These are phyloP conservation scores for Chlorocebus sabaeus DNA, from an alignment of 2,113 vertebrate species.

Conservation along the genomic window DNA sequence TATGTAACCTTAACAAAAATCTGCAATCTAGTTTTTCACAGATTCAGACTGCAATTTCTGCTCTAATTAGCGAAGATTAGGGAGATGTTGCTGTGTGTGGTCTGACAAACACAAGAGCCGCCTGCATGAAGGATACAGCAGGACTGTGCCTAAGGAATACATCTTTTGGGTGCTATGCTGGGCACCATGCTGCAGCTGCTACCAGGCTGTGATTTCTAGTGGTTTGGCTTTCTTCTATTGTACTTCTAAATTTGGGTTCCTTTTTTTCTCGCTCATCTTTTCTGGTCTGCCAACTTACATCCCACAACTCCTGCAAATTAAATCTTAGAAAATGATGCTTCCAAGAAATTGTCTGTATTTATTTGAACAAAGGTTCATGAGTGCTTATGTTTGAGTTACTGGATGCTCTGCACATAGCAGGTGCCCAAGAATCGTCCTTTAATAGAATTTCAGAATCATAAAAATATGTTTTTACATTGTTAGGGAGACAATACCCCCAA, in stretches of 20 bases:
- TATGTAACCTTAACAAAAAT: not conserved
- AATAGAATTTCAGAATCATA: not conserved
- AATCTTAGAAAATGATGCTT: constrained; percentile 39
- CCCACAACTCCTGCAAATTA: constrained; percentile 3
- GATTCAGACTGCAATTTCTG: not conserved
- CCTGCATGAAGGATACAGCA: not conserved
- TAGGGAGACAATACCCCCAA: not conserved
- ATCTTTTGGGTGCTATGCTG: not conserved
- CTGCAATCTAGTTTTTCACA: not conserved
- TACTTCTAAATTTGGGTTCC: constrained; percentile 19
- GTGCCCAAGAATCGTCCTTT: not conserved
- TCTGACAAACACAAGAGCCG: not conserved
- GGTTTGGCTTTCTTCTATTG: not conserved
- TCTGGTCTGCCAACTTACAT: not conserved
- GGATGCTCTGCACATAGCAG: not conserved
- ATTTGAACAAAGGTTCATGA: not conserved
- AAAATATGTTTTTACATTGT: not conserved
- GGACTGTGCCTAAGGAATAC: not conserved
- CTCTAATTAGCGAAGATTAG: not conserved
- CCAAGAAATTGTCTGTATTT: constrained; percentile 21
- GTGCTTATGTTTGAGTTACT: not conserved
- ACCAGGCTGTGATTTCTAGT: not conserved
- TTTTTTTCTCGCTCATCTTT: not conserved
- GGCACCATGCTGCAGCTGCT: not conserved
- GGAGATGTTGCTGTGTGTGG: not conserved